phyloP scores from a whole-genome alignment of 2,888 invertebrate species.

The Lepidochitona cinerea region DNA sequence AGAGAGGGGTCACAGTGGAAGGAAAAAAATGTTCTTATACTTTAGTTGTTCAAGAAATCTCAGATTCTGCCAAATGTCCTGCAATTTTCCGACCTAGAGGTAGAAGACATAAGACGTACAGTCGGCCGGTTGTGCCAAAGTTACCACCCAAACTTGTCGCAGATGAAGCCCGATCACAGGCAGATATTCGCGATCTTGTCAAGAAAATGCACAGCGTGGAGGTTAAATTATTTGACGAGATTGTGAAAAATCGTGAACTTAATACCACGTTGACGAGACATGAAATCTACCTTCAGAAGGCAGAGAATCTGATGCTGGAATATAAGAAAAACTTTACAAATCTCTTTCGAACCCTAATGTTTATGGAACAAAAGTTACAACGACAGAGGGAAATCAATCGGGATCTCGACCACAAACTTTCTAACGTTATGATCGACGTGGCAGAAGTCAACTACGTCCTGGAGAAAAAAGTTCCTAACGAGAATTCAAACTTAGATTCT shows the following conservation, averaged over 20 bases:
- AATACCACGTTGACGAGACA: slow-evolving; percentile 56
- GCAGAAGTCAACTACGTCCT: slow-evolving; percentile 62
- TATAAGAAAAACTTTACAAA: slow-evolving; percentile 51
- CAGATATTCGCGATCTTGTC: background rate
- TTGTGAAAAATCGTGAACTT: slow-evolving; percentile 49
- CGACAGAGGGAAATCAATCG: slow-evolving; percentile 45
- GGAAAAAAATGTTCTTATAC: background rate
- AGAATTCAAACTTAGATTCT: slow-evolving; percentile 24
- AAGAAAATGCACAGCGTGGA: background rate
- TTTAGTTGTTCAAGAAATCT: background rate
- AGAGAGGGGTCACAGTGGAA: background rate
- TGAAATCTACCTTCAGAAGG: slow-evolving; percentile 39
- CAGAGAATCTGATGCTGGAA: slow-evolving; percentile 42
- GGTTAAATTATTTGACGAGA: slow-evolving; percentile 36
- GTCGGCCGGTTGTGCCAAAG: background rate
- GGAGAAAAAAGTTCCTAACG: slow-evolving; percentile 42
- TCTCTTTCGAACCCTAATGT: slow-evolving; percentile 50
- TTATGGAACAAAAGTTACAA: slow-evolving; percentile 47
- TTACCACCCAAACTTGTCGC: background rate
- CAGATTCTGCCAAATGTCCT: slow-evolving; percentile 49
- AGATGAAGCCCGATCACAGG: background rate
- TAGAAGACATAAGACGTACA: background rate
- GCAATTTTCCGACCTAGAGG: background rate
- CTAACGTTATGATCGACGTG: slow-evolving; percentile 63
- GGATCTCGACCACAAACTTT: slow-evolving; percentile 61